Evolutionary conservation across 1,140 invertebrate species (phyloP), one percentile per base, ranked within the genome.

Genomic region (Aporrectodea caliginosa): DNA sequence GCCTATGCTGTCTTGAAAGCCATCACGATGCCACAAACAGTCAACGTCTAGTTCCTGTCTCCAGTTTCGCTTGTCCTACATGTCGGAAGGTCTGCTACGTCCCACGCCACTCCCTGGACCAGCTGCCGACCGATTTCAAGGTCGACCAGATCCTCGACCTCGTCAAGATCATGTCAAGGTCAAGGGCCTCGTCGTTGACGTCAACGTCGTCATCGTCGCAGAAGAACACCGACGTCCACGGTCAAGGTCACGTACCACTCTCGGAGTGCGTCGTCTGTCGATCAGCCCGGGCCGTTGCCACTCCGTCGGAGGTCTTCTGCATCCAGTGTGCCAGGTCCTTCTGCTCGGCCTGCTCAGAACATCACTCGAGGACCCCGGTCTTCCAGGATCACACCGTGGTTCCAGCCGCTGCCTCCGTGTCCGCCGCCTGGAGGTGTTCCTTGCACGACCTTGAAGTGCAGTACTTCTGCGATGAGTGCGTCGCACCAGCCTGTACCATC

Each of bases 61-160:
- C 33, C 58, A 78, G 68, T n/a, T 78, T 78, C 58, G 34, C 77
- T 22, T 78, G 77, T 29, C 77, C 77, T 16, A 32, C 58, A 27
- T 78, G 77, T 58, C 34, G 77, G 16, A 78, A 78, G 77, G 35
- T 35, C 22, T 70, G 58, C 69, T 78, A 78, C 69, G 68, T 78
- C 2, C 69, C 77, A 16, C 58, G 33, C 2, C 27, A 32, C 30
- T 34, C 34, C 58, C 31, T 78, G 29, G 77, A 78, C 34, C 29
- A 33, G 29, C 77, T 78, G 33, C 43, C 77, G 31, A 78, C 58
- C 69, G 77, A 78, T 72, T 78, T 78, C 77, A 78, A 58, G 69
- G 58, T 78, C 43, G 75, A 29, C 33, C 75, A 76, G 75, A 76
- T 76, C 43, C 43, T 76, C 16, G 75, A 76, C 31, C 35, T 76